Conservation (phyloP, 2,888 invertebrate species). For the Coelinius sp. region DNA sequence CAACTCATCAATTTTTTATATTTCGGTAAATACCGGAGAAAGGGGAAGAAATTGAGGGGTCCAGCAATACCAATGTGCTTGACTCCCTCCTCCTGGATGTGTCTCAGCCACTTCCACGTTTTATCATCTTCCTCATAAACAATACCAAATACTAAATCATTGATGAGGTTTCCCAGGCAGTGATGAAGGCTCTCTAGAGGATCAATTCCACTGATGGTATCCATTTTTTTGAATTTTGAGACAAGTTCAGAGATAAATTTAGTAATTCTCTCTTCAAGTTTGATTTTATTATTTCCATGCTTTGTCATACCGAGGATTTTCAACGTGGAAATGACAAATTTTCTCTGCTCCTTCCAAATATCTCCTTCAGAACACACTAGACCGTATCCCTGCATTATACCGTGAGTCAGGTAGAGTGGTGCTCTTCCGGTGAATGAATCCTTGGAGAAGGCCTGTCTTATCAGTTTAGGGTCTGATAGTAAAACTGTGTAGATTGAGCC, state of each 20-base stretch:
- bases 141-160: constrained; percentile 84
- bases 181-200: constrained; percentile 76
- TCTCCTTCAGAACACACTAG: constrained; percentile 86
- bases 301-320: constrained; percentile 83
- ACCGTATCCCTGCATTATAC: constrained; percentile 89
- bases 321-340: constrained; percentile 80
- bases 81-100: constrained; percentile 87
- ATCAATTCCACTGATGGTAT: constrained; percentile 68
- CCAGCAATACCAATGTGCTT: constrained; percentile 88
- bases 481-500: constrained; percentile 85
- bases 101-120: constrained; percentile 83
- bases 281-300: constrained; percentile 73
- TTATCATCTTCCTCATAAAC: constrained; percentile 79
- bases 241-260: constrained; percentile 77
- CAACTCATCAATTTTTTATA: constrained; percentile 78
- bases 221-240: constrained; percentile 67
- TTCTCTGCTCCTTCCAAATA: constrained; percentile 87
- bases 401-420: constrained; percentile 87
- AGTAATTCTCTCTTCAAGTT: constrained; percentile 78
- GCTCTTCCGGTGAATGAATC: constrained; percentile 84
- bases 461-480: constrained; percentile 80
- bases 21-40: constrained; percentile 80
- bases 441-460: constrained; percentile 81
- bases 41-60: constrained; percentile 87
- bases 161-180: constrained; percentile 83